Base-by-base conservation (phyloP, 35 echinoderm and acorn worm genomes). In the Lytechinus variegatus region DNA sequence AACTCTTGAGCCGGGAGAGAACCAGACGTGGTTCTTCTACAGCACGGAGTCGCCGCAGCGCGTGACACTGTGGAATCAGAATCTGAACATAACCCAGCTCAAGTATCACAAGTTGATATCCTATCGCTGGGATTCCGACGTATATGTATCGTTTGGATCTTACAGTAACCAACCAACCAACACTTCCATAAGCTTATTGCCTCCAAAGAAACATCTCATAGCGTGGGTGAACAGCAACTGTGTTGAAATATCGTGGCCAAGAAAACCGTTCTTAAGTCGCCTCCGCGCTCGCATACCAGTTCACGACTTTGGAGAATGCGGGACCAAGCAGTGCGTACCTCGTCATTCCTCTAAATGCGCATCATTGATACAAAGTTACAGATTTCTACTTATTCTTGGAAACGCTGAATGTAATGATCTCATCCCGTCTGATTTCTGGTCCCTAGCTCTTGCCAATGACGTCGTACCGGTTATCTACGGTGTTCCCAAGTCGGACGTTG, bases 101-200 rank as follows among this genome's bases (percentile, higher is more conserved):
- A 96, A 97, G 91, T 98, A 98, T 90, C 97, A 98, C 86, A 98
- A 96, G 91, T 95, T 94, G 52, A 98, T 98, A 94, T 94, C 97
- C 1, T 98, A 98, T 92, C 55, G 96, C 94, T 72, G 89, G 27
- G 97, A 98, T 89, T 95, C 96, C 10, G 94, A 98, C 60, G 79
- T 98, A 9, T 54, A 98, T 29, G 28, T 98, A 4, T 96, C 96
- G 12, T 98, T 96, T 96, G 97, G 28, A 87, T 13, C 61, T 87
- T 94, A 96, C 61, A n/a, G 4, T 57, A 0, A 52, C 28, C 56
- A 9, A 1, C 27, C 87, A 53, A 24, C 44, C 6, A 92, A 86
- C 24, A 10, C 11, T n/a, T 54, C 92, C 10, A 16, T 71, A 13
- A 71, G 61, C 61, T 71, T 71, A 28, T 87, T 55, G 14, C 21